These are phyloP conservation scores for Crotalus viridis DNA, from an alignment of 2,113 vertebrate species.

Conservation along the genomic window DNA sequence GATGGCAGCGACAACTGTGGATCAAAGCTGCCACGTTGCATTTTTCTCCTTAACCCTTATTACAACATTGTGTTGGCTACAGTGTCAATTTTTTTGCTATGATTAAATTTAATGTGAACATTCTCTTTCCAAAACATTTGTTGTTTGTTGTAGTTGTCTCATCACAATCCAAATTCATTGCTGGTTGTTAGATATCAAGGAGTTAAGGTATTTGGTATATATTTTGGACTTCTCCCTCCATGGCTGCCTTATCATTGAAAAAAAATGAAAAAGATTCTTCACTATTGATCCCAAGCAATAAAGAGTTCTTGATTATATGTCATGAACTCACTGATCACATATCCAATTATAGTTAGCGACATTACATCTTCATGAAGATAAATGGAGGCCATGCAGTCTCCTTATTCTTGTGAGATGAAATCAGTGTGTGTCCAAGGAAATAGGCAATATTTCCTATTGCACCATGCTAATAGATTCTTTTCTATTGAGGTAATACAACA, in stretches of 20 bases:
- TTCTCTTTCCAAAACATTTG: background rate
- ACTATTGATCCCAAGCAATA: background rate
- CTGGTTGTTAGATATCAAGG: background rate
- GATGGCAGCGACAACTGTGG: background rate
- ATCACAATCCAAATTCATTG: background rate
- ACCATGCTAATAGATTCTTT: background rate
- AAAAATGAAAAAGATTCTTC: background rate
- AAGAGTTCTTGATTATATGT: background rate
- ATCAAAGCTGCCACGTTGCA: background rate
- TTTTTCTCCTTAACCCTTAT: background rate
- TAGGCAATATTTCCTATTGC: background rate
- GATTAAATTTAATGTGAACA: background rate
- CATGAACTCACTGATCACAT: background rate
- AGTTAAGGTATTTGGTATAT: background rate
- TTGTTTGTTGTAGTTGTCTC: background rate
- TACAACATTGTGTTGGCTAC: background rate
- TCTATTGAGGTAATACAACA: background rate
- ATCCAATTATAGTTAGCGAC: background rate
- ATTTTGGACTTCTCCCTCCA: background rate
- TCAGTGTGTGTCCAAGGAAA: background rate
- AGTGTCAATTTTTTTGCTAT: background rate
- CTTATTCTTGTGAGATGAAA: background rate
- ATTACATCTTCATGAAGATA: background rate
- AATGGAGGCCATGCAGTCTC: background rate
- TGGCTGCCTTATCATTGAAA: background rate